These are phyloP conservation scores for Bergia sp. DNA, from an alignment of 92 coral and sea anemone species.

Conservation along the genomic window DNA sequence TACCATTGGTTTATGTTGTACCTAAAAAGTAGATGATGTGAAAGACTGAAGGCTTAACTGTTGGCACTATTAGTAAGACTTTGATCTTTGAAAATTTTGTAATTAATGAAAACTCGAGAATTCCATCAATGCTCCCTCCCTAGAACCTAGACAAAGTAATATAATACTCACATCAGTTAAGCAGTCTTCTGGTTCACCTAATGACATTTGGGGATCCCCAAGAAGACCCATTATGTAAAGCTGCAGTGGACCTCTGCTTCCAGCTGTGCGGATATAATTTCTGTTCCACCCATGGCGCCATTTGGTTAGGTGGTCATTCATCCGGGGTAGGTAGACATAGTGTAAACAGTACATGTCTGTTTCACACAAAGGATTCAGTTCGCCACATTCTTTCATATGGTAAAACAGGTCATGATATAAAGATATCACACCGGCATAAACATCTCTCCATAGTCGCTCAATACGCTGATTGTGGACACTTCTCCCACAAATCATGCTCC, in stretches of 20 bases:
- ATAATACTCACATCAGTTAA: neutral
- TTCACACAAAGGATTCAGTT: neutral
- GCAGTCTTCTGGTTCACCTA: neutral
- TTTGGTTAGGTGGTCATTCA: constrained; percentile 48
- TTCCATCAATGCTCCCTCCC: no score
- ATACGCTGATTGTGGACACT: no score
- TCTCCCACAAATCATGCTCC: no score
- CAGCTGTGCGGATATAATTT: constrained; percentile 58
- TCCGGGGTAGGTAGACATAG: constrained; percentile 39
- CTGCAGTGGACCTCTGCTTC: constrained; percentile 51
- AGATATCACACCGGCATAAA: no score
- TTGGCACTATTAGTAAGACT: no score
- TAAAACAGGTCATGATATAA: no score
- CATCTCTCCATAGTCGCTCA: no score
- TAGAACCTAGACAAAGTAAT: neutral
- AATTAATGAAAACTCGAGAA: neutral
- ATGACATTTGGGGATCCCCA: neutral
- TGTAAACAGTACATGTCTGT: constrained; percentile 50
- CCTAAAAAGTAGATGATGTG: neutral
- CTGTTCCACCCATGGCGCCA: constrained; percentile 52
- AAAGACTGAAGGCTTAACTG: neutral
- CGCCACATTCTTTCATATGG: no score
- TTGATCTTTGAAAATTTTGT: neutral
- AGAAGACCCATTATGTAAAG: constrained; percentile 54
- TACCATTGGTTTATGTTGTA: no score